Conservation (phyloP, 92 coral and sea anemone species). For the Metridium senile region DNA sequence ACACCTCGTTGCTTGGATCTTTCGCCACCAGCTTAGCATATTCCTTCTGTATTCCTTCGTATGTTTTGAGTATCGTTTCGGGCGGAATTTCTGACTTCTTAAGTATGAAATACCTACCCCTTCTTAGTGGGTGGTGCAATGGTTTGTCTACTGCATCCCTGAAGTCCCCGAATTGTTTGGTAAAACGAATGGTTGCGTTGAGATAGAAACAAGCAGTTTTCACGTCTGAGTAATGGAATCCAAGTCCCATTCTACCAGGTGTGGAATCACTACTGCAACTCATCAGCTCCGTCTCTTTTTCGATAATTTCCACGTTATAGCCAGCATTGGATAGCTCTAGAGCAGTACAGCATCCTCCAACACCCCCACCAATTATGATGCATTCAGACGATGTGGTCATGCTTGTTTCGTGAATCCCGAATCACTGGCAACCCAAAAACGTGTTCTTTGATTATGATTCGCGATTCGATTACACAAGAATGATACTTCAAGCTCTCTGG, state of each 20-base stretch:
- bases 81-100: constrained; percentile 44
- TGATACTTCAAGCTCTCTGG: too few relatives aligned
- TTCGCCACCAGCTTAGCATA: constrained; percentile 49
- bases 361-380: constrained; percentile 67
- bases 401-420: too few relatives aligned
- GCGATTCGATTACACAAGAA: too few relatives aligned
- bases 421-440: too few relatives aligned
- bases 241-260: constrained; percentile 66
- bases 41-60: constrained; percentile 55
- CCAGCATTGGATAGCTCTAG: constrained; percentile 58
- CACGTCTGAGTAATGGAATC: constrained; percentile 69
- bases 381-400: not conserved
- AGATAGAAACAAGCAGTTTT: constrained; percentile 52
- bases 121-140: constrained; percentile 52
- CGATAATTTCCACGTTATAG: constrained; percentile 44
- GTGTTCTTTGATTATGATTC: too few relatives aligned
- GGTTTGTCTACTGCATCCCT: constrained; percentile 43
- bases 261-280: constrained; percentile 54
- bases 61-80: constrained; percentile 39
- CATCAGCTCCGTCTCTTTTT: constrained; percentile 58
- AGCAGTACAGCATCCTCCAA: constrained; percentile 70
- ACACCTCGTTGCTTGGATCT: constrained; percentile 54
- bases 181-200: constrained; percentile 54
- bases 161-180: constrained; percentile 45
- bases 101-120: constrained; percentile 65